A percentile compares a stretch with the other conserved stretches of the same genome.
These are phyloP conservation scores for Channa argus DNA, from an alignment of 2,113 vertebrate species.

Conservation along the genomic window DNA sequence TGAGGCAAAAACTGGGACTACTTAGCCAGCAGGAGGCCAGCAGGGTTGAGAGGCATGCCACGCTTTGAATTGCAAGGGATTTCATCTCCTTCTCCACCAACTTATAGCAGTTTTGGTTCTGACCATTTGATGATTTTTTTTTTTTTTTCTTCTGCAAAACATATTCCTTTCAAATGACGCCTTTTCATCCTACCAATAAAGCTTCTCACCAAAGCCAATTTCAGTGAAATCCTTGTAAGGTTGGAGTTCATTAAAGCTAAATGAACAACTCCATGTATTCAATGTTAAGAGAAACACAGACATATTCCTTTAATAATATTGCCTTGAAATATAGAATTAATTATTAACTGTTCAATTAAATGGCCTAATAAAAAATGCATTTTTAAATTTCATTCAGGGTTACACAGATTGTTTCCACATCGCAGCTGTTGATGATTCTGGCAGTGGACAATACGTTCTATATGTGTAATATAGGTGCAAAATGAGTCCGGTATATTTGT, in stretches of 20 bases:
- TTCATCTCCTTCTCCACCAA: not conserved
- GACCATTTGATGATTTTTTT: not conserved
- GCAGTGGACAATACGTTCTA: not conserved
- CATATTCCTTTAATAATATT: not conserved
- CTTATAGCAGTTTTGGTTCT: not conserved
- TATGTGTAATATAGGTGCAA: not conserved
- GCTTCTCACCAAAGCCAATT: not conserved
- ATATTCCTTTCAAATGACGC: not conserved
- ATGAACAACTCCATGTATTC: not conserved
- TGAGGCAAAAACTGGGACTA: constrained; percentile 55
- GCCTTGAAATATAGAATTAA: not conserved
- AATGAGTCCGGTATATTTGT: not conserved
- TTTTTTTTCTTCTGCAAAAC: not conserved
- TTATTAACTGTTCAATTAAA: constrained; percentile 3
- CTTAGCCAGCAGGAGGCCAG: constrained; percentile 58
- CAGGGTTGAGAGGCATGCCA: constrained; percentile 19
- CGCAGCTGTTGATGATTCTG: not conserved
- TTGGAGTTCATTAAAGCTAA: not conserved
- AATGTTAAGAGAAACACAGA: not conserved
- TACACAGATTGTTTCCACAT: not conserved
- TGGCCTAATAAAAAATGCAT: not conserved
- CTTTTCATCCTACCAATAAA: not conserved
- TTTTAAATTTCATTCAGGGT: not conserved
- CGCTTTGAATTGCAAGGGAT: constrained; percentile 24
- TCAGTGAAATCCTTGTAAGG: not conserved